These are phyloP conservation scores for Drosophila murphyi DNA, from an alignment of 1,140 invertebrate species.

Conservation along the genomic window DNA sequence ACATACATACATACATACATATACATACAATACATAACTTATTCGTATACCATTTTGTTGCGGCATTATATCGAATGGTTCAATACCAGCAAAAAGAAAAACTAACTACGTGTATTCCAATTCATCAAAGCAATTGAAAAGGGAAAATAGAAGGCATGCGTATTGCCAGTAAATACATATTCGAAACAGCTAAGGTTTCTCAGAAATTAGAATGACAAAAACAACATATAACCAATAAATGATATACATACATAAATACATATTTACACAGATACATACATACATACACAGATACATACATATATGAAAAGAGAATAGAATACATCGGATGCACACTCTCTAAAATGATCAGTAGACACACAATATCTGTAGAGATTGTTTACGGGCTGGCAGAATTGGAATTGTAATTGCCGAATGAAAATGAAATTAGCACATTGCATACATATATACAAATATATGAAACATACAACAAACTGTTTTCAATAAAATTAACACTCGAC, in stretches of 20 bases:
- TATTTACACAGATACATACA: neutral
- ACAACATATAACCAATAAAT: constrained; percentile 55
- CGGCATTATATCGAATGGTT: constrained; percentile 57
- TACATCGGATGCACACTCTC: constrained; percentile 33
- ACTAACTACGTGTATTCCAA: constrained; percentile 81
- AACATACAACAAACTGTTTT: constrained; percentile 48
- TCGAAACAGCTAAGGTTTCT: constrained; percentile 79
- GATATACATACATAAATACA: constrained; percentile 34
- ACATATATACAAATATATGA: neutral
- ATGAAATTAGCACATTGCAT: constrained; percentile 57
- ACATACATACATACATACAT: constrained; percentile 5
- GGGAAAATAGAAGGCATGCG: constrained; percentile 58
- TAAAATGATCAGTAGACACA: constrained; percentile 40
- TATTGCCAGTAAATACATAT: constrained; percentile 66
- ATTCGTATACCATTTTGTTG: constrained; percentile 43
- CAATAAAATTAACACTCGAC: constrained; percentile 54
- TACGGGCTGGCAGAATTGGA: constrained; percentile 36
- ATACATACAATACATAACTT: constrained; percentile 24
- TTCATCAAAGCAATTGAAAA: constrained; percentile 82
- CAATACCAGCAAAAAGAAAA: constrained; percentile 43
- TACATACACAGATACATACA: neutral
- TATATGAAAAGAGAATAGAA: neutral
- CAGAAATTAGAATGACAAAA: constrained; percentile 56
- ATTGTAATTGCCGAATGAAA: constrained; percentile 21
- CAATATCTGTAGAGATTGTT: constrained; percentile 54